Evolutionary conservation across 2,113 vertebrate species (phyloP).

Genomic region (Thamnaconus septentrionalis): DNA sequence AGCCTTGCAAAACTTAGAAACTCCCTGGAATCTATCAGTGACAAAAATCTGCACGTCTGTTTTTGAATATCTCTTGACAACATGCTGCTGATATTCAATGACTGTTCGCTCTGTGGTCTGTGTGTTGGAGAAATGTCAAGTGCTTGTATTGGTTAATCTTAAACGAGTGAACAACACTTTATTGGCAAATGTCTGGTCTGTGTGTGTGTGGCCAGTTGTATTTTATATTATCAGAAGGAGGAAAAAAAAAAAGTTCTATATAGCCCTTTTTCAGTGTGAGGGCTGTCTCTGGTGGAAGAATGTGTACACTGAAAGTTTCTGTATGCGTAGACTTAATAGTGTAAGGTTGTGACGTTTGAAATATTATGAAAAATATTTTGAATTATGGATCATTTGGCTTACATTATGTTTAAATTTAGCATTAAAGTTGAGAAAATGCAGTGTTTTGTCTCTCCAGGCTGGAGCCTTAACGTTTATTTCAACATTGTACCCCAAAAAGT

Average conservation of each 20-base stretch:
- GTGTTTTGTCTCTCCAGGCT: slow-evolving; percentile 40
- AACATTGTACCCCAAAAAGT: slow-evolving; percentile 19
- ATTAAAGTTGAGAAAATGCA: slow-evolving; percentile 23
- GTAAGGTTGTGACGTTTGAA: slow-evolving; percentile 57
- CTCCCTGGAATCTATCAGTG: slow-evolving; percentile 58
- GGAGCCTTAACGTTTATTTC: slow-evolving; percentile 70
- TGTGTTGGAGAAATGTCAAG: slow-evolving; percentile 73
- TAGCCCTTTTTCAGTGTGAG: slow-evolving; percentile 36
- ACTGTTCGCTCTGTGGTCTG: slow-evolving; percentile 72
- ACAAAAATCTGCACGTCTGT: slow-evolving; percentile 70
- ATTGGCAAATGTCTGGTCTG: slow-evolving; percentile 71
- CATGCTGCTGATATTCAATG: slow-evolving; percentile 76
- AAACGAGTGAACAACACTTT: slow-evolving; percentile 66
- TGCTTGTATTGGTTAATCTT: slow-evolving; percentile 70
- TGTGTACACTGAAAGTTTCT: slow-evolving; percentile 54
- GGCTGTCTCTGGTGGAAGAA: slow-evolving; percentile 53
- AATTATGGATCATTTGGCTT: slow-evolving; percentile 52
- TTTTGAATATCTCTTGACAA: slow-evolving; percentile 61
- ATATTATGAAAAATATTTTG: slow-evolving; percentile 60
- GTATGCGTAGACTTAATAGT: slow-evolving; percentile 65
- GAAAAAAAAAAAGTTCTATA: slow-evolving; percentile 30
- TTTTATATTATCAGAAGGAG: slow-evolving; percentile 67
- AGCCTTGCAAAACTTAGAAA: slow-evolving; percentile 63
- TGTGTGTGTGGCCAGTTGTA: slow-evolving; percentile 75
- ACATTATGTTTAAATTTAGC: slow-evolving; percentile 48